Conservation (phyloP, 2,888 invertebrate genomes). For the Sarcophaga subvicina region DNA sequence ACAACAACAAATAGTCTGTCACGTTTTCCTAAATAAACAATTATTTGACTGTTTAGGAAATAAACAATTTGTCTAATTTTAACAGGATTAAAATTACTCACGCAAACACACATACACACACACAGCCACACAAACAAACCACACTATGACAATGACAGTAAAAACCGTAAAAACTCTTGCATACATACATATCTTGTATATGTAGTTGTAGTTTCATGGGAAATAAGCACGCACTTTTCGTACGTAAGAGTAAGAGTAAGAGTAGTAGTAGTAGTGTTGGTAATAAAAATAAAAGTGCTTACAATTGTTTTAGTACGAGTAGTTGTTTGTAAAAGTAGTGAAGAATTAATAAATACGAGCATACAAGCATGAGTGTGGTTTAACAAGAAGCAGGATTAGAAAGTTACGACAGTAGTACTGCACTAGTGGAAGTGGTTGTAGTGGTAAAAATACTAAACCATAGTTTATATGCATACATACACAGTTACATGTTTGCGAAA, state of each 20-base stretch:
- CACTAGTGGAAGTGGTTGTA: constrained; percentile 19
- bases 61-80: constrained; percentile 76
- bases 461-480: constrained; percentile 38
- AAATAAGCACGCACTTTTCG: constrained; percentile 46
- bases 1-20: constrained; percentile 54
- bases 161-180: not conserved
- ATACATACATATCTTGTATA: too few species aligned
- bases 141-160: constrained; percentile 29
- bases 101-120: constrained; percentile 38
- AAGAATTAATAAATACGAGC: not conserved
- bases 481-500: constrained; percentile 16
- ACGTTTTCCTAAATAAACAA: constrained; percentile 67
- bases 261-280: not conserved
- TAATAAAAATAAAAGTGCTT: constrained; percentile 31
- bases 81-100: constrained; percentile 74
- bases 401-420: too few species aligned
- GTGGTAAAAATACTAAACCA: constrained; percentile 54
- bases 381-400: not conserved
- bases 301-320: constrained; percentile 21
- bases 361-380: not conserved
- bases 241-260: not conserved
- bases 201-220: constrained; percentile 6
- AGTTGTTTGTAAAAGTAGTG: not conserved
- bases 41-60: constrained; percentile 68
- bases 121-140: constrained; percentile 38